Conservation (phyloP, 2,113 vertebrate species). For the Trichechus manatus region DNA sequence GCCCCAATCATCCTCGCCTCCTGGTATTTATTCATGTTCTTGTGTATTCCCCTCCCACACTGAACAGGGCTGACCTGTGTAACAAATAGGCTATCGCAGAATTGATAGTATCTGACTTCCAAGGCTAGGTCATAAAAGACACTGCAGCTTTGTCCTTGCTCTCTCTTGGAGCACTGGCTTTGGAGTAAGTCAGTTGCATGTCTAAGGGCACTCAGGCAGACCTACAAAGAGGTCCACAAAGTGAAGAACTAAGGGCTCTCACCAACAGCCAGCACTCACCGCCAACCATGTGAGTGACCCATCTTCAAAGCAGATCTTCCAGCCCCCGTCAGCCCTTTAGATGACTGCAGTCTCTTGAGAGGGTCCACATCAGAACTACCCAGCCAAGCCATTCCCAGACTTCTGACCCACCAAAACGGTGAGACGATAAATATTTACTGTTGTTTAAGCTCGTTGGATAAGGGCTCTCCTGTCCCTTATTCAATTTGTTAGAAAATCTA, state of each 20-base stretch:
- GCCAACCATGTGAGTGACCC: background rate
- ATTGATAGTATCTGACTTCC: background rate
- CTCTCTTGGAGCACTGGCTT: background rate
- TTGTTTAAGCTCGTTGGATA: background rate
- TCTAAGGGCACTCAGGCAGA: background rate
- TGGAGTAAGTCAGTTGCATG: background rate
- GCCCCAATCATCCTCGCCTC: background rate
- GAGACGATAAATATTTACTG: background rate
- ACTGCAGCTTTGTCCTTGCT: background rate
- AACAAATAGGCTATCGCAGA: background rate
- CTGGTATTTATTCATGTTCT: background rate
- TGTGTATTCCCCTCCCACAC: background rate
- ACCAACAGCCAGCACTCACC: background rate
- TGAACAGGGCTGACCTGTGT: background rate
- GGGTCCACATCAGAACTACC: background rate
- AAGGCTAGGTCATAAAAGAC: background rate
- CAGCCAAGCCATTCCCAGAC: background rate
- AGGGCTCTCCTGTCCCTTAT: background rate
- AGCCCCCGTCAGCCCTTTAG: background rate
- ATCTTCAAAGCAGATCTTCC: background rate
- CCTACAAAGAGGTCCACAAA: background rate
- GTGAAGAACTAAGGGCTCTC: background rate
- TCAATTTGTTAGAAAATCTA: background rate
- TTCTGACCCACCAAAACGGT: background rate
- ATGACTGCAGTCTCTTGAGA: background rate